Evolutionary conservation across 2,888 invertebrate genomes (phyloP), one percentile per base, ranked within the genome.

Genomic region (Frankliniella fusca): DNA sequence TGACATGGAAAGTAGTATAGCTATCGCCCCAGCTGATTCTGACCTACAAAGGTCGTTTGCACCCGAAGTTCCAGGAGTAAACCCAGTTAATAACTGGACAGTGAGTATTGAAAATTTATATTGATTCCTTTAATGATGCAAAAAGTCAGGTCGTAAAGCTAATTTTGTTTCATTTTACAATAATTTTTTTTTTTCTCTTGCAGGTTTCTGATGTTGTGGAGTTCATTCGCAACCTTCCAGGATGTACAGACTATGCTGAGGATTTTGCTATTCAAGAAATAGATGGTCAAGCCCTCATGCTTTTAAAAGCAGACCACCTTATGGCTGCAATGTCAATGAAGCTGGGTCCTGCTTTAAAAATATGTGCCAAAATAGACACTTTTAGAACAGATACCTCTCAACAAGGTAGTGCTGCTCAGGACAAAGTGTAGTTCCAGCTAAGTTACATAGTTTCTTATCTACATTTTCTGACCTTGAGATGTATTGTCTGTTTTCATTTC

Each of bases 241-340:
- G 97, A 0, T 97, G 97, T 87, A 92, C 94, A 12, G 94, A 95
- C 85, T 97, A 97, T 87, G 97, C 97, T 0, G 97, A 97, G 86
- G 97, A 97, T 87, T 98, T 98, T 89, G 92, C 94, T 18, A 93
- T 95, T 86, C 97, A 98, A 88, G 98, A 98, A 89, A 97, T 98
- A 85, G 98, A 98, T 86, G 98, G 98, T 0, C 97, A 97, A 87
- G 98, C 98, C 0, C 89, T 98, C 83, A 91, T 98, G 89, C 90
- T 98, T 82, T 92, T 98, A 81, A 95, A 96, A 86, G 97, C 97
- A 85, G 97, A 97, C 86, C 98, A 98, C 88, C 90, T 98, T 50
- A 97, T 98, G 89, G 94, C 95, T 85, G 95, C 97, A 11, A 96
- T 98, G 91, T 94, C 94, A 83, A 98, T 98, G 93, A 97, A 98